Percentiles rank a stretch among this genome's conserved stretches.
Evolutionary conservation across 2,888 invertebrate species (phyloP).

Genomic region (Saturnia japonica): DNA sequence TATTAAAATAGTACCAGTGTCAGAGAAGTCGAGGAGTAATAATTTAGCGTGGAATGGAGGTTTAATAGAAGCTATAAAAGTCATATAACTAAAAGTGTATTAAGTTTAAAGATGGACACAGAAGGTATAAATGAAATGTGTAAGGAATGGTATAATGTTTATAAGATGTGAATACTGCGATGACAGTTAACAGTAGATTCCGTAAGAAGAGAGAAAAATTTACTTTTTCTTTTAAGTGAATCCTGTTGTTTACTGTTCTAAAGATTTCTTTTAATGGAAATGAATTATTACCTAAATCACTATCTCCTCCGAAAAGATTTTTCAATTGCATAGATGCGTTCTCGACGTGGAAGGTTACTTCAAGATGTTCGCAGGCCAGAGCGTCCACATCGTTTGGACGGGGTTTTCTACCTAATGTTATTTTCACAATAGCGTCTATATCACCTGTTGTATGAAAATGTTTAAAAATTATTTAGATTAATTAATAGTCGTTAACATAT

Average conservation of each 20-base stretch:
- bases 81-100: no score
- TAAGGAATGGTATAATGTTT: no score
- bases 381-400: slow-evolving; percentile 75
- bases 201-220: no score
- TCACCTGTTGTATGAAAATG: slow-evolving; percentile 75
- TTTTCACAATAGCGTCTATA: slow-evolving; percentile 83
- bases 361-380: slow-evolving; percentile 84
- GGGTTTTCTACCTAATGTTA: slow-evolving; percentile 81
- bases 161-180: no score
- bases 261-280: background rate
- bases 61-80: no score
- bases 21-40: no score
- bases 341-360: slow-evolving; percentile 85
- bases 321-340: slow-evolving; percentile 85
- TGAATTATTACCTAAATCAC: slow-evolving; percentile 78
- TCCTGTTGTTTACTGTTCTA: background rate
- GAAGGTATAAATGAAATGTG: no score
- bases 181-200: background rate
- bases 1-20: no score
- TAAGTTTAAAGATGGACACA: no score
- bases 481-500: background rate
- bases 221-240: background rate
- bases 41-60: no score
- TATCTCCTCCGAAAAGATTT: slow-evolving; percentile 88
- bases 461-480: background rate